Conservation (phyloP, 1,140 invertebrate genomes). For the Amphibalanus amphitrite region DNA sequence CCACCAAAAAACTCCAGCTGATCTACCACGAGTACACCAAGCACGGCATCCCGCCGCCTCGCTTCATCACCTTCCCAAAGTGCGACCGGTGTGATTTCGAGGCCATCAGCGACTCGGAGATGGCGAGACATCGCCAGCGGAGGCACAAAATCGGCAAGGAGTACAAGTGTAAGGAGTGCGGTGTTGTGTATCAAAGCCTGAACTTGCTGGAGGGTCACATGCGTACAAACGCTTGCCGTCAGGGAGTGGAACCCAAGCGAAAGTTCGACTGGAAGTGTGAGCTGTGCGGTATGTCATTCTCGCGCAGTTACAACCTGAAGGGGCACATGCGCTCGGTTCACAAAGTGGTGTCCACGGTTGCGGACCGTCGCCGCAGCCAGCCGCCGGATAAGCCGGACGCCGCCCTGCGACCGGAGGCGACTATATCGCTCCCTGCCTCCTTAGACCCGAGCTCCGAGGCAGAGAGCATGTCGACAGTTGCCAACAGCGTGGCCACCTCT, state of each 20-base stretch:
- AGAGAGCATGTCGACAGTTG: not conserved
- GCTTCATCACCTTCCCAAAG: not conserved
- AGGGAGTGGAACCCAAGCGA: not conserved
- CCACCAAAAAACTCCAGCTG: not conserved
- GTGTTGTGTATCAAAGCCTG: not conserved
- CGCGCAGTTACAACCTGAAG: conserved; percentile 1
- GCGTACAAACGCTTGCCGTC: not conserved
- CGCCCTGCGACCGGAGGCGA: not conserved
- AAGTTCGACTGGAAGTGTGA: not conserved
- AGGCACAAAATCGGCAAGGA: not conserved
- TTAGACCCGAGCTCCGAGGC: not conserved
- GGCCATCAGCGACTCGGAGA: not conserved
- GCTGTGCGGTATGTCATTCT: conserved; percentile 1
- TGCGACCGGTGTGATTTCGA: conserved; percentile 3
- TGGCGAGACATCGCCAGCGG: not conserved
- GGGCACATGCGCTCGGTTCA: conserved; percentile 3
- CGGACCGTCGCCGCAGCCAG: not conserved
- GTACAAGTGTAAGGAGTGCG: not conserved
- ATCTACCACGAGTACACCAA: not conserved
- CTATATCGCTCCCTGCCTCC: not conserved
- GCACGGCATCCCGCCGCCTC: not conserved
- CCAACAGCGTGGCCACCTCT: not conserved
- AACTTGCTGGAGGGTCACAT: not conserved
- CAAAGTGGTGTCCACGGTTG: not conserved
- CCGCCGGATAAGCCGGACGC: not conserved